phyloP scores from a whole-genome alignment of 2,888 invertebrate genomes.

The Phrixothrix hirtus region DNA sequence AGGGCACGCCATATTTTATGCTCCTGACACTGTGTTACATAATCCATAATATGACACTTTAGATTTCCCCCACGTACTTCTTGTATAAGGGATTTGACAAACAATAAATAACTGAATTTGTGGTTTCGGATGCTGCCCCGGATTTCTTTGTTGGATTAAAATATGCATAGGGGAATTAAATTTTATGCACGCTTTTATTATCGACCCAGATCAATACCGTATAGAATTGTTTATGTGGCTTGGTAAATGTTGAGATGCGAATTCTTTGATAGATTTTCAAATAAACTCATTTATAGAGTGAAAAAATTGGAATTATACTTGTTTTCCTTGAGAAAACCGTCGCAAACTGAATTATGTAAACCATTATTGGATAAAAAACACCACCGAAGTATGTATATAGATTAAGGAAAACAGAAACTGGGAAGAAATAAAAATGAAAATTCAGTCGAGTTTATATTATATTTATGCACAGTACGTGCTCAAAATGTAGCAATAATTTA shows the following conservation, averaged over 20 bases:
- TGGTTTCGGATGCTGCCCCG: background rate
- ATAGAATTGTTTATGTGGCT: too few relatives aligned
- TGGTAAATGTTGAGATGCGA: too few relatives aligned
- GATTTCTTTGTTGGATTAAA: slow-evolving; percentile 7
- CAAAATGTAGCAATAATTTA: slow-evolving; percentile 26
- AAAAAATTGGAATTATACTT: too few relatives aligned
- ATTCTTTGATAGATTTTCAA: too few relatives aligned
- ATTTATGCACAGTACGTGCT: slow-evolving; percentile 26
- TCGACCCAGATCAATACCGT: too few relatives aligned
- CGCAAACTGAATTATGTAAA: background rate
- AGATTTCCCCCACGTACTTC: background rate
- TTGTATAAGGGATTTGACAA: slow-evolving; percentile 8
- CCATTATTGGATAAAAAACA: slow-evolving; percentile 13
- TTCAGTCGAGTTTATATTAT: slow-evolving; percentile 14
- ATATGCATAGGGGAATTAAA: slow-evolving; percentile 5
- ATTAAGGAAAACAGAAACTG: slow-evolving; percentile 15
- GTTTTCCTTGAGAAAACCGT: too few relatives aligned
- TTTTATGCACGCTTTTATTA: too few relatives aligned
- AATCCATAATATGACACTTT: slow-evolving; percentile 7
- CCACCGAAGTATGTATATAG: slow-evolving; percentile 19
- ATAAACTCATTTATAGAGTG: too few relatives aligned
- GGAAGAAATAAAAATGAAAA: slow-evolving; percentile 18
- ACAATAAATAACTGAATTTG: slow-evolving; percentile 12
- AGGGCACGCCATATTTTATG: background rate
- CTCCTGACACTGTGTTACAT: slow-evolving; percentile 1